Conservation (phyloP, 2,113 vertebrate species). For the Hucho hucho region DNA sequence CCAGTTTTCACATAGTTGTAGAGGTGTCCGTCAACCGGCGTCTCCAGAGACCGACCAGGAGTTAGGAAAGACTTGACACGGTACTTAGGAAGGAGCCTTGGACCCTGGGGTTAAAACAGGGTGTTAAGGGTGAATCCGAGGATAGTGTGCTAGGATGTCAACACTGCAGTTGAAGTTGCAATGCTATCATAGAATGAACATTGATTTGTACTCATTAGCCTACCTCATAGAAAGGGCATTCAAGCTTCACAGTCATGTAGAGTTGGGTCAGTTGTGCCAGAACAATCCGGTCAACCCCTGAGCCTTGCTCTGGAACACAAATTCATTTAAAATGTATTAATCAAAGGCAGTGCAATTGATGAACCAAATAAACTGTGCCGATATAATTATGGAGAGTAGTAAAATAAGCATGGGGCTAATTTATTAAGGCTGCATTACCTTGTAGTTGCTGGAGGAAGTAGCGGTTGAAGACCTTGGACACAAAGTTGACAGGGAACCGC, state of each 20-base stretch:
- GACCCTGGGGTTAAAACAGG: conserved; percentile 71
- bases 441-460: conserved; percentile 87
- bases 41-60: conserved; percentile 74
- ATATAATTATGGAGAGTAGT: background rate
- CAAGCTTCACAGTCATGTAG: conserved; percentile 82
- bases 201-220: background rate
- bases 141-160: background rate
- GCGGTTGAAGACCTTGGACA: conserved; percentile 85
- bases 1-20: conserved; percentile 78
- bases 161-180: background rate
- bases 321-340: conserved; percentile 10
- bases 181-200: background rate
- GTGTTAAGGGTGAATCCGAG: background rate
- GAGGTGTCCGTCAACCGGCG: conserved; percentile 72
- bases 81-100: conserved; percentile 76
- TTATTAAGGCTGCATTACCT: conserved; percentile 69
- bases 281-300: conserved; percentile 65
- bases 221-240: conserved; percentile 87
- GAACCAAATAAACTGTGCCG: too few relatives aligned
- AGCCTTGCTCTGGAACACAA: conserved; percentile 72
- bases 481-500: conserved; percentile 87
- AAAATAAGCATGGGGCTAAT: background rate
- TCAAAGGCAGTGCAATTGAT: background rate
- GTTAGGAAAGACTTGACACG: conserved; percentile 77
- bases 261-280: conserved; percentile 85